Evolutionary conservation across 2,888 invertebrate genomes (phyloP).

Genomic region (Bembecia ichneumoniformis): DNA sequence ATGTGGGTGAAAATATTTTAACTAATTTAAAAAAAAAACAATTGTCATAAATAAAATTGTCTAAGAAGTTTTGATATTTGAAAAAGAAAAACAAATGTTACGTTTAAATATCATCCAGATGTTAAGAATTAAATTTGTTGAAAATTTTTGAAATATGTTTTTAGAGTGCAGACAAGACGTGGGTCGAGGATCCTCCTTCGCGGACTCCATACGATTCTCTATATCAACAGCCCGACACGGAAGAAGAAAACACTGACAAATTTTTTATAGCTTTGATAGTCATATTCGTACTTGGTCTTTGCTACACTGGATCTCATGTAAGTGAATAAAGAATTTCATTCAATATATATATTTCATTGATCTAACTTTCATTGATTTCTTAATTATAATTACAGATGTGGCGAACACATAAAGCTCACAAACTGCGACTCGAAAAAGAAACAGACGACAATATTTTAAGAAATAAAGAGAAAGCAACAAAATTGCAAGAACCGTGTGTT

Average conservation of each 20-base stretch:
- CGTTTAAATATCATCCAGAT: no score
- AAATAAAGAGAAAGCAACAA: conserved; percentile 81
- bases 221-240: conserved; percentile 80
- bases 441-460: conserved; percentile 82
- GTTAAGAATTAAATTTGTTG: not conserved
- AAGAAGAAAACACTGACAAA: conserved; percentile 86
- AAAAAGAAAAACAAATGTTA: no score
- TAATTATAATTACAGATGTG: conserved; percentile 66
- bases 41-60: no score
- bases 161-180: conserved; percentile 83
- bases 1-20: no score
- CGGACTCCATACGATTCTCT: conserved; percentile 81
- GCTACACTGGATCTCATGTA: conserved; percentile 78
- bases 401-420: conserved; percentile 81
- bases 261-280: conserved; percentile 84
- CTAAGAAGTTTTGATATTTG: no score
- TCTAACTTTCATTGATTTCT: not conserved
- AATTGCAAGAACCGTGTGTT: conserved; percentile 75
- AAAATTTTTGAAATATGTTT: conserved; percentile 8
- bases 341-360: no score
- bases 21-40: no score
- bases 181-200: conserved; percentile 88
- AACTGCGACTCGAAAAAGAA: conserved; percentile 79
- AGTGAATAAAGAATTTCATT: conserved; percentile 8
- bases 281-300: conserved; percentile 77